Conservation (phyloP, 2,797 vertebrate species). For the Antennarius maculatus region DNA sequence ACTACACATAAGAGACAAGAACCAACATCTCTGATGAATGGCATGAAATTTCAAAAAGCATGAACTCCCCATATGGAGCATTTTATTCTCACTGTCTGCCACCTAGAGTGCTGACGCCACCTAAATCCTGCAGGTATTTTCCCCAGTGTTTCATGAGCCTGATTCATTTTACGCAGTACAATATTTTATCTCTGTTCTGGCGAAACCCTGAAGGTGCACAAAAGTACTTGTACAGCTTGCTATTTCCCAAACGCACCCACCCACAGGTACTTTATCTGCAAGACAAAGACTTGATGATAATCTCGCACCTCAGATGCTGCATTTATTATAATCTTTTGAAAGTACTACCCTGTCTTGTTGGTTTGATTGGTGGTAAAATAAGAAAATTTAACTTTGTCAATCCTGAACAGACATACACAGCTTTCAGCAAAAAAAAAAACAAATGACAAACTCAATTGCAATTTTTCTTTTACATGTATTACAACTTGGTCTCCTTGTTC, state of each 20-base stretch:
- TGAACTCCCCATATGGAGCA: slow-evolving; percentile 18
- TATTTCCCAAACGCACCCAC: slow-evolving; percentile 29
- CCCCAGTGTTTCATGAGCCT: slow-evolving; percentile 37
- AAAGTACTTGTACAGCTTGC: not conserved
- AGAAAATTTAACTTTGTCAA: no score
- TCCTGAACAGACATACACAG: not conserved
- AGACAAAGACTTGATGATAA: not conserved
- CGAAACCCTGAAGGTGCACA: slow-evolving; percentile 38
- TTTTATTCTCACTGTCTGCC: slow-evolving; percentile 39
- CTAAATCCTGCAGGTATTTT: slow-evolving; percentile 37
- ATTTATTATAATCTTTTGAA: not conserved
- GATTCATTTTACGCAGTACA: slow-evolving; percentile 48
- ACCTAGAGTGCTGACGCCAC: slow-evolving; percentile 53
- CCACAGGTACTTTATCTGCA: not conserved
- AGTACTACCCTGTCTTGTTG: not conserved
- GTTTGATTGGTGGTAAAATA: not conserved
- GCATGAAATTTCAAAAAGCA: slow-evolving; percentile 39
- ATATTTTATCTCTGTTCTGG: slow-evolving; percentile 16
- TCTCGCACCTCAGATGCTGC: not conserved
- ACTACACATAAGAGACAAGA: slow-evolving; percentile 7
- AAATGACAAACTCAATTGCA: no score
- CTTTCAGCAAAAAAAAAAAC: no score
- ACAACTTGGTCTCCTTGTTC: not conserved
- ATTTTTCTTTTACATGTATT: not conserved
- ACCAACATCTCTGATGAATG: slow-evolving; percentile 28